Base-by-base conservation (phyloP, 2,113 vertebrate species). In the Myotis davidii region DNA sequence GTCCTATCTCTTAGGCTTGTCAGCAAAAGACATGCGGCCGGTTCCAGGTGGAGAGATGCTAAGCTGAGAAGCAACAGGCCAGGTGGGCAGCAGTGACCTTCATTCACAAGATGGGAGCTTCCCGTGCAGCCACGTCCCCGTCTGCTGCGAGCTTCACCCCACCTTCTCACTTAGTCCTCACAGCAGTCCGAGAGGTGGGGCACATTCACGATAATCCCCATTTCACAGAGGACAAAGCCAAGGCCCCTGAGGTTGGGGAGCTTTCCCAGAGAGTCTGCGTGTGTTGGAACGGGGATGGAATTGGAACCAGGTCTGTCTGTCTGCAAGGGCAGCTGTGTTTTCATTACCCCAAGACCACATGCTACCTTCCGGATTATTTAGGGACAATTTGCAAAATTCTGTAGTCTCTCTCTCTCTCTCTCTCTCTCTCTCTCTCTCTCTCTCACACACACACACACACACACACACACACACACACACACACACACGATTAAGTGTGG, bases 241-340 rank as follows among this genome's bases (percentile, higher is more conserved):
- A 92, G 69, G 61, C 25, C 45, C 78, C 37, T 0, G 5, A 39
- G 61, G 23, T 0, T 70, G 82, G 20, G 59, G 29, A 61, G 29
- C 81, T 85, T 76, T 39, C 61, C 85, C n/a, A 48, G 74, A 65
- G 18, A 65, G 39, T 76, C 37, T 13, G 6, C 45, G 5, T 27
- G 59, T 11, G 23, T 27, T 37, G 67, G 6, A 74, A 21, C 25
- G 65, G 61, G 52, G 45, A 21, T 64, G n/a, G 48, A 50, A 67
- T 72, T 54, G 84, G 77, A 91, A 84, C 37, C 64, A 48, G 42
- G 29, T 72, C 88, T 86, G 83, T 54, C 50, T 88, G 34, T 45
- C 45, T 45, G 42, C 77, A 37, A 83, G 77, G 3, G 37, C 23
- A 78, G 37, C 84, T 83, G 50, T 91, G 5, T 42, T 67, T 81